Base-by-base conservation (phyloP, 2,113 vertebrate species). In the Brienomyrus brachyistius region DNA sequence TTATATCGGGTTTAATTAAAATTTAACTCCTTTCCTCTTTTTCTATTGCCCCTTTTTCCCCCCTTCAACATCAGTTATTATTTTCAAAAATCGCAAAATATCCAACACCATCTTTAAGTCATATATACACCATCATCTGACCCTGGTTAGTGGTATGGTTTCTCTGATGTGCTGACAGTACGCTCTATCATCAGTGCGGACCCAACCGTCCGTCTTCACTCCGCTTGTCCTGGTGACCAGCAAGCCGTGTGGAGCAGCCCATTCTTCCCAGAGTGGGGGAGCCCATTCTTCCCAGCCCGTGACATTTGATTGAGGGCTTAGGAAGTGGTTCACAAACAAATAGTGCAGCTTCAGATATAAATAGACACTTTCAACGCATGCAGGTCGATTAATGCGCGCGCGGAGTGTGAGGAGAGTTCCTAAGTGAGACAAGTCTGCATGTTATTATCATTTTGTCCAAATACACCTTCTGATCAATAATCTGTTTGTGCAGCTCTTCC, bases 401-500 rank as follows among this genome's bases (percentile, higher is more conserved):
- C 19, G 0, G 48, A 6, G 8, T 27, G 9, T 51, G 47, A n/a
- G 47, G 23, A 23, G 83, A 48, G 21, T 47, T 52, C 48, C 77
- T 74, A 82, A 51, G 27, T 89, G 74, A 88, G 56, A 66, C 21
- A 47, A 47, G n/a, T 45, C 1, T 5, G 11, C 48, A 54, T 89
- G 35, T 88, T 54, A 31, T 87, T 52, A 40, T 87, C 85, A 87
- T 83, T 51, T 86, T 86, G 45, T 90, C 93, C 91, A 91, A 92
- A 43, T 89, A 40, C 45, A 5, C 13, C 21, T 56, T 93, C 94
- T 90, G 94, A 95, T 96, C 95, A 95, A 95, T 95, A 95, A 87
- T 90, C 86, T 92, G 95, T 94, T 95, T 94, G n/a, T 84, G 43
- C 43, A 4, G 45, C 9, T 23, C 19, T 5, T n/a, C 23, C 82